phyloP scores from a whole-genome alignment of 23 tunicate species.

The Aplidium turbinatum region DNA sequence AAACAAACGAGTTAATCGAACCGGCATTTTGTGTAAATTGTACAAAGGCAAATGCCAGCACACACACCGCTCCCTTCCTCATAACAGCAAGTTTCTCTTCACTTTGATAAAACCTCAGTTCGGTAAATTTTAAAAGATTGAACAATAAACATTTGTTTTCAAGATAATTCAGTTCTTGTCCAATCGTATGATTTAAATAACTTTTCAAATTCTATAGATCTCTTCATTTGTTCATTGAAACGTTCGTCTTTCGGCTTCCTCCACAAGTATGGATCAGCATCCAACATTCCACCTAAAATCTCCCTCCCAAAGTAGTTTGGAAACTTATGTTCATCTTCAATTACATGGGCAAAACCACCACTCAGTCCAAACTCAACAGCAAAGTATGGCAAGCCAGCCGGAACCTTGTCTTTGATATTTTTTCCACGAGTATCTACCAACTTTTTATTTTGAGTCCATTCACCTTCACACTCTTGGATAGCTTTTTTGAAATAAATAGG shows the following conservation, averaged over 20 bases:
- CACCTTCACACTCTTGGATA: slow-evolving; percentile 89
- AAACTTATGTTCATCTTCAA: slow-evolving; percentile 77
- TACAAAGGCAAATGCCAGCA: no score
- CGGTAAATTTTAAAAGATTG: no score
- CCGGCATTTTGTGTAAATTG: no score
- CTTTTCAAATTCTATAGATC: slow-evolving; percentile 71
- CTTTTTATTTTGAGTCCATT: slow-evolving; percentile 88
- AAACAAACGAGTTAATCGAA: no score
- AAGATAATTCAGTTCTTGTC: slow-evolving; percentile 25
- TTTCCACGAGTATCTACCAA: slow-evolving; percentile 81
- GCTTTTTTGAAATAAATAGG: slow-evolving; percentile 99
- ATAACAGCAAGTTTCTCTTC: no score
- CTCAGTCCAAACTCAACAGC: slow-evolving; percentile 87
- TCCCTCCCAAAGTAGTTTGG: slow-evolving; percentile 91
- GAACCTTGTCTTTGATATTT: slow-evolving; percentile 67
- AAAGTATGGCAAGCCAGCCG: slow-evolving; percentile 86
- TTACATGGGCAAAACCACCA: slow-evolving; percentile 98
- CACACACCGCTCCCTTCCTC: no score
- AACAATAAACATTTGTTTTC: no score
- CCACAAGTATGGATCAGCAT: slow-evolving; percentile 81
- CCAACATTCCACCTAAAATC: slow-evolving; percentile 88
- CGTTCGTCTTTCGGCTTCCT: slow-evolving; percentile 82
- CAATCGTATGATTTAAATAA: slow-evolving; percentile 63
- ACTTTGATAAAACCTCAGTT: no score
- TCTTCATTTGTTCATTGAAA: slow-evolving; percentile 76